These are phyloP conservation scores for Pterois miles DNA, from an alignment of 2,797 vertebrate species.

Conservation along the genomic window DNA sequence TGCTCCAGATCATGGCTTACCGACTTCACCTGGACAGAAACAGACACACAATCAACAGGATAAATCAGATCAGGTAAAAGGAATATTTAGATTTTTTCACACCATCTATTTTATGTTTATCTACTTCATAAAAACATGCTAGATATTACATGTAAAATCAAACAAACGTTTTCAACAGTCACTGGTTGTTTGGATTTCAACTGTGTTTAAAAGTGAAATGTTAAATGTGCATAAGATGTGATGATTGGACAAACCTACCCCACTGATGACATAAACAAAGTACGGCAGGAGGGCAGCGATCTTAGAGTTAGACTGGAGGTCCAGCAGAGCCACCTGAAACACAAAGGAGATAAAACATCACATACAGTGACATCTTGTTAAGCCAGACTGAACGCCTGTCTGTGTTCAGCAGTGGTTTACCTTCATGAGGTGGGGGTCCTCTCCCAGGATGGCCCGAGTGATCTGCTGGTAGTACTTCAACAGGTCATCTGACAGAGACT, in stretches of 20 bases:
- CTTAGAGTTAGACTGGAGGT: conserved; percentile 94
- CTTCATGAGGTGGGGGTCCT: conserved; percentile 95
- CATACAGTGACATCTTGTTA: accelerated
- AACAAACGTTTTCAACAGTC: neutral
- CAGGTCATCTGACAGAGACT: conserved; percentile 90
- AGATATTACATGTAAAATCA: neutral
- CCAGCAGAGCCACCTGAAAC: conserved; percentile 89
- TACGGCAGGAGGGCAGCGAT: conserved; percentile 94
- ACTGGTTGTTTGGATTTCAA: neutral
- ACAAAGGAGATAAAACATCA: neutral
- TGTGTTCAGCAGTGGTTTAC: conserved; percentile 61
- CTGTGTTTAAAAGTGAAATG: neutral
- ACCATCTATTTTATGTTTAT: neutral
- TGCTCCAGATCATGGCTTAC: conserved; percentile 95
- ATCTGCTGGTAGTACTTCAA: conserved; percentile 95
- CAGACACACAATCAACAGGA: neutral
- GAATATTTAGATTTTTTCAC: accelerated
- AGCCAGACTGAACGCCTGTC: neutral
- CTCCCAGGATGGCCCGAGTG: conserved; percentile 91
- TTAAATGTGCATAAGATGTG: neutral
- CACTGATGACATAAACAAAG: conserved; percentile 96
- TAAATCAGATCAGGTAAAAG: too few species aligned
- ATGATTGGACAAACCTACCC: conserved; percentile 80
- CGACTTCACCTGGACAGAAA: conserved; percentile 88
- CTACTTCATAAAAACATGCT: neutral